phyloP scores from a whole-genome alignment of 2,797 vertebrate genomes.

The Hozukius guyotensis region DNA sequence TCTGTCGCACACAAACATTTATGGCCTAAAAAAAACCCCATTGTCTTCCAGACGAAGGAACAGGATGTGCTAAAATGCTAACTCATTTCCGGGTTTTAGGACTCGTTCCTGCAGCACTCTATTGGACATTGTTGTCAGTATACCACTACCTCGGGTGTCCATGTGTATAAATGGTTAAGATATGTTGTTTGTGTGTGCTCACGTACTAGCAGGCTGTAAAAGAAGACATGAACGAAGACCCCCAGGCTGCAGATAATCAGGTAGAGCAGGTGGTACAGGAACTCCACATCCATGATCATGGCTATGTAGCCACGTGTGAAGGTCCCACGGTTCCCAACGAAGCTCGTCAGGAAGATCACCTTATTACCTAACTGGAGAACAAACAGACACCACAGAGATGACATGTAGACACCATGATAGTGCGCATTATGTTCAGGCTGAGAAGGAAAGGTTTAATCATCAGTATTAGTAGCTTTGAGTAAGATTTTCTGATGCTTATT shows the following conservation, averaged over 20 bases:
- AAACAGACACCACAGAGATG: conserved; percentile 8
- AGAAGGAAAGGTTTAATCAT: not conserved
- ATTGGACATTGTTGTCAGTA: not conserved
- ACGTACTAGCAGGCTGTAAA: conserved; percentile 96
- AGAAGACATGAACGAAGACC: conserved; percentile 98
- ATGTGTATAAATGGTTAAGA: not conserved
- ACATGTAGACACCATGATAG: not conserved
- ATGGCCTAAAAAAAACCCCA: too few relatives aligned
- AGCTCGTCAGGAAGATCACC: conserved; percentile 97
- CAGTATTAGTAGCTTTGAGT: not conserved
- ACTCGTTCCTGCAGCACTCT: accelerated
- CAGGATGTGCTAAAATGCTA: accelerated
- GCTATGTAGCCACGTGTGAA: conserved; percentile 96
- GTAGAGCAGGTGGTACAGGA: conserved; percentile 96
- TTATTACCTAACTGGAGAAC: conserved; percentile 92
- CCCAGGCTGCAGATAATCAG: conserved; percentile 95
- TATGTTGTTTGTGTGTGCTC: not conserved
- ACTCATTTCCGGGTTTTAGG: too few relatives aligned
- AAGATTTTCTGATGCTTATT: not conserved
- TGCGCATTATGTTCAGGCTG: not conserved
- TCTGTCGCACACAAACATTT: accelerated
- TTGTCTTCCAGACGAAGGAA: not conserved
- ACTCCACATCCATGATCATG: conserved; percentile 97
- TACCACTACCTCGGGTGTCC: not conserved
- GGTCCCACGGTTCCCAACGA: conserved; percentile 96